Percentiles rank a stretch among this genome's conserved stretches.
phyloP scores from a whole-genome alignment of 2,888 invertebrate species.

The Sabellastarte sp. region DNA sequence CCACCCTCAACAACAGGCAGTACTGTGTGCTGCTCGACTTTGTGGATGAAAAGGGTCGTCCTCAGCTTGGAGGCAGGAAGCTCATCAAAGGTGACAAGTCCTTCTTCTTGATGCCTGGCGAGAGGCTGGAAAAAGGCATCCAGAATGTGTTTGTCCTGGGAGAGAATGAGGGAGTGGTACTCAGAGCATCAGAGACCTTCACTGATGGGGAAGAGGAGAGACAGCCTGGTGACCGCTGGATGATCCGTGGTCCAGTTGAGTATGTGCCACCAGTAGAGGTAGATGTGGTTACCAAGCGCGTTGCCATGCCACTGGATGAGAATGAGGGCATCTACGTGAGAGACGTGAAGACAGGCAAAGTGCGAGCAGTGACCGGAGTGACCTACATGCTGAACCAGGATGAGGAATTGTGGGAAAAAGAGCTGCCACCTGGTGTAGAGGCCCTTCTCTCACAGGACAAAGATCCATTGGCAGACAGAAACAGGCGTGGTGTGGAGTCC shows the following conservation, averaged over 20 bases:
- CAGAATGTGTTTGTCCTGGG: constrained; percentile 61
- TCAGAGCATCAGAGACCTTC: constrained; percentile 60
- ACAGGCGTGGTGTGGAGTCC: background rate
- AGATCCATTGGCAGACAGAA: constrained; percentile 60
- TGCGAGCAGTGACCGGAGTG: constrained; percentile 60
- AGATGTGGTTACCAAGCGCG: constrained; percentile 59
- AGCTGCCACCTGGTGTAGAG: constrained; percentile 59
- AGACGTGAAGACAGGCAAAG: constrained; percentile 60
- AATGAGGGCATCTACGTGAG: constrained; percentile 63
- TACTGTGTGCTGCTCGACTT: constrained; percentile 63
- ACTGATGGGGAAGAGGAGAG: constrained; percentile 46
- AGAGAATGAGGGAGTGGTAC: constrained; percentile 62
- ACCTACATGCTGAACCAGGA: constrained; percentile 63
- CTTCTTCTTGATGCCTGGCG: constrained; percentile 63
- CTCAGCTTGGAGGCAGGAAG: constrained; percentile 61
- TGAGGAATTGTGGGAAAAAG: constrained; percentile 59
- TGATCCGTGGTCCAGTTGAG: constrained; percentile 62
- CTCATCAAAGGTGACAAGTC: constrained; percentile 62
- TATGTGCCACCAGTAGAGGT: constrained; percentile 63
- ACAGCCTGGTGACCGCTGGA: constrained; percentile 62
- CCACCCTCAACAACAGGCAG: constrained; percentile 61
- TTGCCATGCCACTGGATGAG: constrained; percentile 62
- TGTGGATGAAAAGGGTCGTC: constrained; percentile 51
- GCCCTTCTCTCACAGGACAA: constrained; percentile 42
- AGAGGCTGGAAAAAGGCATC: constrained; percentile 61